Evolutionary conservation across 1,140 invertebrate genomes (phyloP), one percentile per base, ranked within the genome.

Genomic region (Saccostrea echinata): DNA sequence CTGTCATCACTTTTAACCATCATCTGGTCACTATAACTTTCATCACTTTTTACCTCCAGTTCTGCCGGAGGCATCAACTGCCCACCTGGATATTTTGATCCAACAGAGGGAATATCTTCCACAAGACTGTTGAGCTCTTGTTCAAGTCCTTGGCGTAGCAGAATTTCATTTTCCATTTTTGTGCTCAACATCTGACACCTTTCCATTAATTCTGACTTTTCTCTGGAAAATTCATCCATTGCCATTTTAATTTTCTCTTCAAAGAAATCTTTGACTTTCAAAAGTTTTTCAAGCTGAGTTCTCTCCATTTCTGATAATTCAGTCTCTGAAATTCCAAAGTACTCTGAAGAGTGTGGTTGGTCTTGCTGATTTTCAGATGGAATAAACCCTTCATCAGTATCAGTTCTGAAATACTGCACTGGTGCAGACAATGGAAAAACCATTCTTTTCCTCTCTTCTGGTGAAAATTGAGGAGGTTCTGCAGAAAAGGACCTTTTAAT

Each of bases 131-230:
- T 71, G 24, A 92, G 64, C 82, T 92, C 89, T 24, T 91, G 87
- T 86, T 91, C 89, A 13, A 90, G 51, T 61, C 90, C 84, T 76
- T 88, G 84, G 6, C 87, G 24, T 21, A 57, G 86, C 35, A 90
- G 57, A 16, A 85, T 33, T n/a, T 88, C 85, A 68, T 89, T 84
- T 30, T 91, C 86, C 52, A 91, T 68, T 52, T 89, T 82, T 52
- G 86, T 80, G 43, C 84, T 88, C 21, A 91, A 76, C 53, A 33
- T 68, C 71, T 88, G 85, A 80, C 87, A 90, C 85, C 88, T 88
- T n/a, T 87, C 71, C 51, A 89, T 85, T 16, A 93, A 35, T 13
- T 90, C 84, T 30, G 88, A 84, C 35, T 90, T 90, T 53, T 92
- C 90, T 30, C 86, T 87, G 57, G 76, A 76, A 85, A 90, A 91